A percentile compares a stretch with the other conserved stretches of the same genome.
Evolutionary conservation across 2,888 invertebrate genomes (phyloP).

Genomic region (Sclerodermus sp.): DNA sequence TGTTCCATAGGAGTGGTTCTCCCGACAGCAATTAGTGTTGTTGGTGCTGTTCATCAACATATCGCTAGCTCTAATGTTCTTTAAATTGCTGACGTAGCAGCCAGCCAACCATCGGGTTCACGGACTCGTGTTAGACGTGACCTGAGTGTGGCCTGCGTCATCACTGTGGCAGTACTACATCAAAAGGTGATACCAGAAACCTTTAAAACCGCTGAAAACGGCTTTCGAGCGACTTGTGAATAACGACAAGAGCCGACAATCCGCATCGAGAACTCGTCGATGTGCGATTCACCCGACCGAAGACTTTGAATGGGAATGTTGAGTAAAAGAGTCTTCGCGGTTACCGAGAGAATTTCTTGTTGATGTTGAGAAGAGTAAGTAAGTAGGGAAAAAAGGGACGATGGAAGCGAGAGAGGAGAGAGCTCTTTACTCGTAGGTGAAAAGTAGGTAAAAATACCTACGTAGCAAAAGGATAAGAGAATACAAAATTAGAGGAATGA

Average conservation of each 20-base stretch:
- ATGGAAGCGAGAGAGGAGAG: too few relatives aligned
- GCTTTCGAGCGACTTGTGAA: slow-evolving; percentile 29
- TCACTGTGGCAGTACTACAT: slow-evolving; percentile 23
- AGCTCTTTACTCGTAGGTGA: too few relatives aligned
- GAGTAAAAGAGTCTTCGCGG: too few relatives aligned
- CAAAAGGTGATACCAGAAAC: slow-evolving; percentile 10
- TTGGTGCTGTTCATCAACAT: slow-evolving; percentile 92
- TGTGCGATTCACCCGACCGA: too few relatives aligned
- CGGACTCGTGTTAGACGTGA: slow-evolving; percentile 52
- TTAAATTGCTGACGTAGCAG: slow-evolving; percentile 93
- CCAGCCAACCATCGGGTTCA: slow-evolving; percentile 57
- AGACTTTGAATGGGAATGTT: too few relatives aligned
- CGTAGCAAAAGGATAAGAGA: too few relatives aligned
- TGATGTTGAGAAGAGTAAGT: too few relatives aligned
- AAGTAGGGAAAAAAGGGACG: too few relatives aligned
- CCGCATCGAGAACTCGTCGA: not conserved
- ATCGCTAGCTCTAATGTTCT: slow-evolving; percentile 92
- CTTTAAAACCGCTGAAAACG: slow-evolving; percentile 32
- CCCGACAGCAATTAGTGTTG: slow-evolving; percentile 91
- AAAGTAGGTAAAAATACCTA: too few relatives aligned
- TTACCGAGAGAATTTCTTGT: too few relatives aligned
- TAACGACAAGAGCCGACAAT: slow-evolving; percentile 7
- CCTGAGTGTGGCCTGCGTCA: slow-evolving; percentile 31
- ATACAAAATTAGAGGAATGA: too few relatives aligned
- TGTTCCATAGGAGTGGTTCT: slow-evolving; percentile 88